Conservation (phyloP, 2,113 vertebrate species). For the Ptilonorhynchus violaceus region DNA sequence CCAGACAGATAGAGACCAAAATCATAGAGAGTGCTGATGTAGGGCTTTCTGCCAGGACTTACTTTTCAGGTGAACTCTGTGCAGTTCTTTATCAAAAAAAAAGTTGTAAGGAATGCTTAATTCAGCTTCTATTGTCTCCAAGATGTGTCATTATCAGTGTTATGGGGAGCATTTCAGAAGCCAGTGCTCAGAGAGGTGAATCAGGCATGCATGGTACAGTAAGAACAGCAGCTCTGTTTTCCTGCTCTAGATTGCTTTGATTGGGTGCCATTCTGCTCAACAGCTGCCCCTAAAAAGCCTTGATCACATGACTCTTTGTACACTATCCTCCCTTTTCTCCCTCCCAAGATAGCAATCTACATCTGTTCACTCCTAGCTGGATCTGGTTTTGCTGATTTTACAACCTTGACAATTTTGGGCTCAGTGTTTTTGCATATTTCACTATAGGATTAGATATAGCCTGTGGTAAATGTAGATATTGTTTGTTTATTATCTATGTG, state of each 20-base stretch:
- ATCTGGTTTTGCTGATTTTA: background rate
- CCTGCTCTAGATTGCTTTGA: background rate
- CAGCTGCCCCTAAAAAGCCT: background rate
- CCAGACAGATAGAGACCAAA: background rate
- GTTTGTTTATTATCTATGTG: background rate
- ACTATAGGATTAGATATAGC: background rate
- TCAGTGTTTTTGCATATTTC: background rate
- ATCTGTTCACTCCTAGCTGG: background rate
- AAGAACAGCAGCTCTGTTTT: background rate
- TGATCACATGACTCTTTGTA: background rate
- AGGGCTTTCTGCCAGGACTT: background rate
- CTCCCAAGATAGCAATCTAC: background rate
- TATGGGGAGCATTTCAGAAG: background rate
- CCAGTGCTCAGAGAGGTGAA: background rate
- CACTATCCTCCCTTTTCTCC: background rate
- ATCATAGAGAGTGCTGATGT: accelerated
- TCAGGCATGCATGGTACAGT: background rate
- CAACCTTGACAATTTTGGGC: background rate
- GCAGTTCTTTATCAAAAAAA: background rate
- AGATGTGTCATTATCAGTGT: background rate
- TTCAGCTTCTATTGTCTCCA: background rate
- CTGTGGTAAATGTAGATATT: background rate
- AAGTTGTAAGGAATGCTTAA: background rate
- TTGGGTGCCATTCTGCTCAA: background rate
- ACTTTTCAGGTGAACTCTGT: background rate